These are phyloP conservation scores for Pelobates fuscus DNA, from an alignment of 2,113 vertebrate species.

Conservation along the genomic window DNA sequence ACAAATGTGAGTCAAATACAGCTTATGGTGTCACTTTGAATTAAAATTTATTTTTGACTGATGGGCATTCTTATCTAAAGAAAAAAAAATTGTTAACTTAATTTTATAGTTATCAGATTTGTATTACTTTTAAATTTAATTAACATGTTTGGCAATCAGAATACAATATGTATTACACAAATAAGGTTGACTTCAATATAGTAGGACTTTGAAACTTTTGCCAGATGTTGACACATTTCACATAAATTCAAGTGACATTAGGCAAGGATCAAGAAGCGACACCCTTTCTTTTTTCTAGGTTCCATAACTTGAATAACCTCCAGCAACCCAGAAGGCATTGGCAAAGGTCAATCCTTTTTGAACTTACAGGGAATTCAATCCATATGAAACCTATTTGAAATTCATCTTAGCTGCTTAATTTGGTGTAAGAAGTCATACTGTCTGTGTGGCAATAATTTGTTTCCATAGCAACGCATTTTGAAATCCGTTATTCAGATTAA, in stretches of 20 bases:
- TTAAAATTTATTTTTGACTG: no score
- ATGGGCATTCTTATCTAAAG: no score
- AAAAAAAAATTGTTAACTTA: conserved; percentile 1
- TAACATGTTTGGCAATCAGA: conserved; percentile 29
- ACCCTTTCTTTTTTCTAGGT: not conserved
- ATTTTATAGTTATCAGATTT: conserved; percentile 3
- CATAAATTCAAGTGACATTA: conserved; percentile 15
- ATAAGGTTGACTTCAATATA: not conserved
- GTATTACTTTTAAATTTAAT: conserved; percentile 24
- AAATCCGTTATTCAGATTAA: not conserved
- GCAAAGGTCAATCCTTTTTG: not conserved
- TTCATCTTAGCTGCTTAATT: not conserved
- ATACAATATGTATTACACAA: not conserved
- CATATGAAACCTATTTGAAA: conserved; percentile 7
- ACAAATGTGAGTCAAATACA: no score
- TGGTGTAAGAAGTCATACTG: not conserved
- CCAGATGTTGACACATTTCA: conserved; percentile 3
- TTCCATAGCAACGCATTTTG: conserved; percentile 17
- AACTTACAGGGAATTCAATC: not conserved
- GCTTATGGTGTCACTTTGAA: no score
- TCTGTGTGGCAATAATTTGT: not conserved
- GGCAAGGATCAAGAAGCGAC: conserved; percentile 1
- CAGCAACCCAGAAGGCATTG: not conserved
- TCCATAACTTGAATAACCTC: not conserved
- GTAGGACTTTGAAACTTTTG: conserved; percentile 5